phyloP scores from a whole-genome alignment of 2,888 invertebrate genomes.

The Drosophila emarginata region DNA sequence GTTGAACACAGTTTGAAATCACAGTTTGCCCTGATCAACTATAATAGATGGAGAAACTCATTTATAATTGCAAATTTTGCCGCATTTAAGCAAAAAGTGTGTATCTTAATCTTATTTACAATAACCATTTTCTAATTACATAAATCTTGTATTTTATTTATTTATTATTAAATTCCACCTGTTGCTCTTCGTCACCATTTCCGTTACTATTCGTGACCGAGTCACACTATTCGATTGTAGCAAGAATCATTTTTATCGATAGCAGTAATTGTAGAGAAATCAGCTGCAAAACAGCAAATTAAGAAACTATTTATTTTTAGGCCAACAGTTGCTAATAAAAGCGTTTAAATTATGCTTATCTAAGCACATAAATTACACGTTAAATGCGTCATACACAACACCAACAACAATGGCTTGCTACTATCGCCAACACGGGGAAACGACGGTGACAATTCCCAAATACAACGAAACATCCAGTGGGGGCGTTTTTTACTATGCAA shows the following conservation, averaged over 20 bases:
- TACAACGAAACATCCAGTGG: constrained; percentile 83
- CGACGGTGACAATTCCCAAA: constrained; percentile 86
- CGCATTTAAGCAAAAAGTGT: not conserved
- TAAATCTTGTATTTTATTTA: too few species aligned
- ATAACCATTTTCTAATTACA: too few species aligned
- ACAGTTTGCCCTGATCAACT: not conserved
- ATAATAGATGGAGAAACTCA: not conserved
- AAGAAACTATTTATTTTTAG: constrained; percentile 28
- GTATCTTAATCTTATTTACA: too few species aligned
- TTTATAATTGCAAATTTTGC: not conserved
- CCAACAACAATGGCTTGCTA: constrained; percentile 87
- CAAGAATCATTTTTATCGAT: constrained; percentile 2
- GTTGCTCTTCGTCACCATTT: not conserved
- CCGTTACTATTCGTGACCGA: not conserved
- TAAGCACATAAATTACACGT: constrained; percentile 9
- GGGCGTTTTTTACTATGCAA: constrained; percentile 88
- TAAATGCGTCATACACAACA: constrained; percentile 33
- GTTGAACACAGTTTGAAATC: not conserved
- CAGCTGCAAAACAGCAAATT: constrained; percentile 38
- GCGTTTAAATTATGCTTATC: constrained; percentile 7
- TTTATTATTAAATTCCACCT: too few species aligned
- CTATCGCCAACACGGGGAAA: constrained; percentile 87
- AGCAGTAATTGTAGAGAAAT: constrained; percentile 2
- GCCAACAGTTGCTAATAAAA: constrained; percentile 6
- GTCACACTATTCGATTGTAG: not conserved